A percentile compares a stretch with the other conserved stretches of the same genome.
Evolutionary conservation across 2,797 vertebrate genomes (phyloP).

Genomic region (Cottoperca gobio): DNA sequence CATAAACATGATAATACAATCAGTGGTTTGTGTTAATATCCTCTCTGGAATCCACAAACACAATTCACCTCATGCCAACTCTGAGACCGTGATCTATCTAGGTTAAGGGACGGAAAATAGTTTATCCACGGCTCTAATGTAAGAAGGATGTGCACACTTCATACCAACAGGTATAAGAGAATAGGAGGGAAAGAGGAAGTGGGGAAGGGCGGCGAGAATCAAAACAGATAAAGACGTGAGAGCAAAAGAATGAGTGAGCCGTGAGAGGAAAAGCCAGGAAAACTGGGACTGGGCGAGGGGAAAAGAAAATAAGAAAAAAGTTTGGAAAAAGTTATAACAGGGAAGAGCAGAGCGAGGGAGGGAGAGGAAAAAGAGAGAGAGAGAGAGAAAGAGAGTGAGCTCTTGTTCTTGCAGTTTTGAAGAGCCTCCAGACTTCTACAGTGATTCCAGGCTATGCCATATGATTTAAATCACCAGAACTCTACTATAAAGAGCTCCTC

Average conservation of each 20-base stretch:
- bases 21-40: conserved; percentile 27
- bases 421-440: conserved; percentile 86
- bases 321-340: conserved; percentile 79
- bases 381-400: conserved; percentile 76
- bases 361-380: conserved; percentile 50
- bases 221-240: conserved; percentile 64
- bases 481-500: conserved; percentile 88
- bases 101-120: conserved; percentile 36
- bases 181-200: conserved; percentile 57
- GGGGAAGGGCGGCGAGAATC: conserved; percentile 44
- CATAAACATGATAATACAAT: conserved; percentile 37
- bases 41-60: conserved; percentile 40
- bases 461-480: conserved; percentile 91
- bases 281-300: conserved; percentile 67
- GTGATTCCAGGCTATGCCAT: conserved; percentile 89
- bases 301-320: conserved; percentile 80
- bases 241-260: conserved; percentile 54
- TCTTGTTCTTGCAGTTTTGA: conserved; percentile 86
- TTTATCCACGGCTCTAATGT: conserved; percentile 51
- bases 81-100: conserved; percentile 27
- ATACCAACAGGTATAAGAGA: conserved; percentile 58
- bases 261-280: conserved; percentile 62
- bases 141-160: conserved; percentile 51
- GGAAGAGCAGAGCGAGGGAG: conserved; percentile 61
- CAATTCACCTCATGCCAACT: conserved; percentile 65